phyloP scores from a whole-genome alignment of 1,140 invertebrate species.

The Philopotamus ludificatus region DNA sequence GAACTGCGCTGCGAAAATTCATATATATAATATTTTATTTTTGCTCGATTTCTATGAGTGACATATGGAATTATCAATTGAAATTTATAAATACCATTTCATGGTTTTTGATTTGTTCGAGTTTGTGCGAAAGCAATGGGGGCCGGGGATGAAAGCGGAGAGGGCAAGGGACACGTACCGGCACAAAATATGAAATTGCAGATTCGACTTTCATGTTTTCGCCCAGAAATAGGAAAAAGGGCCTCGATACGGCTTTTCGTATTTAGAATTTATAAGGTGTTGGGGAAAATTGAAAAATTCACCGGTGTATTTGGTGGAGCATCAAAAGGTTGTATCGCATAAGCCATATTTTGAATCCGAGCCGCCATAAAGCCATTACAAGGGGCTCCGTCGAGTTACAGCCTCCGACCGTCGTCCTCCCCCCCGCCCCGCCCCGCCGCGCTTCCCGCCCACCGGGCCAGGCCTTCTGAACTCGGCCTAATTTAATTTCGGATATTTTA shows the following conservation, averaged over 20 bases:
- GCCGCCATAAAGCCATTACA: conserved; percentile 11
- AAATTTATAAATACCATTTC: no score
- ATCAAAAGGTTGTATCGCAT: conserved; percentile 10
- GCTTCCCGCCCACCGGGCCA: no score
- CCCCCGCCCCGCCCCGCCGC: no score
- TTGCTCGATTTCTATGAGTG: no score
- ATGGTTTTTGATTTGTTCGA: no score
- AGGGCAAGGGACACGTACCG: no score
- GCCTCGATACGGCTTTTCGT: neutral
- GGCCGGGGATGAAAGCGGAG: neutral
- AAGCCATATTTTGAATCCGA: conserved; percentile 8
- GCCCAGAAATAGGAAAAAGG: neutral
- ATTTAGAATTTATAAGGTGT: conserved; percentile 3
- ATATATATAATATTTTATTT: no score
- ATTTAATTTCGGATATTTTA: no score
- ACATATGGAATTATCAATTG: no score
- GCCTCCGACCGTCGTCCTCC: neutral
- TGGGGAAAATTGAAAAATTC: conserved; percentile 10
- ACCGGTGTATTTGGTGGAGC: conserved; percentile 8
- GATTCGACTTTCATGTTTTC: conserved; percentile 8
- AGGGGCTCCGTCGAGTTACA: conserved; percentile 5
- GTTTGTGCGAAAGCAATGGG: neutral
- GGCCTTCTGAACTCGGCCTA: no score
- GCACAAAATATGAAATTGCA: no score
- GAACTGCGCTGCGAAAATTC: no score